A percentile compares a stretch with the other conserved stretches of the same genome.
phyloP scores from a whole-genome alignment of 1,140 invertebrate species.

The Camponotus pennsylvanicus region DNA sequence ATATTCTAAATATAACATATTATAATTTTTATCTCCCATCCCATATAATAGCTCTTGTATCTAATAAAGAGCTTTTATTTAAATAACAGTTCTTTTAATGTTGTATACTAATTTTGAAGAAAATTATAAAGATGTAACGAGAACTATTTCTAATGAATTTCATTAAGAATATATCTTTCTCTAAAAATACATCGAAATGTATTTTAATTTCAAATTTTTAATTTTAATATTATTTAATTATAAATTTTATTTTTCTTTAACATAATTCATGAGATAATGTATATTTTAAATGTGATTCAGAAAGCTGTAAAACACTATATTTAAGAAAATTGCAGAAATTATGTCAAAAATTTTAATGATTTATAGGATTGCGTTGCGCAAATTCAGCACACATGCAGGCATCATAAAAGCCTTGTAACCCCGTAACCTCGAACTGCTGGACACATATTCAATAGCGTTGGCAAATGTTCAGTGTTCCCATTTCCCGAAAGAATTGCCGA shows the following conservation, averaged over 20 bases:
- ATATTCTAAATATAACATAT: no score
- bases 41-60: no score
- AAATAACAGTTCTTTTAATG: no score
- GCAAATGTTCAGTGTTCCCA: constrained; percentile 55
- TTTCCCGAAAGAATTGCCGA: constrained; percentile 35
- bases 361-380: constrained; percentile 3
- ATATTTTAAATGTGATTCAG: background rate
- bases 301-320: background rate
- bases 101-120: no score
- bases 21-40: no score
- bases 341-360: background rate
- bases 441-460: constrained; percentile 25
- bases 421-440: constrained; percentile 57
- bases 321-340: background rate
- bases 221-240: background rate
- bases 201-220: background rate
- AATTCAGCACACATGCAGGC: constrained; percentile 32
- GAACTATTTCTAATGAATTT: no score
- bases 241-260: background rate
- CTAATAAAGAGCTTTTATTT: background rate
- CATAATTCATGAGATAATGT: background rate
- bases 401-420: constrained; percentile 55
- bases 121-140: no score
- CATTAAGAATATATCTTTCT: background rate
- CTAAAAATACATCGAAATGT: background rate